Percentiles rank a stretch among this genome's conserved stretches.
Conservation (phyloP, 2,113 vertebrate genomes). For the Seriola rivoliana region DNA sequence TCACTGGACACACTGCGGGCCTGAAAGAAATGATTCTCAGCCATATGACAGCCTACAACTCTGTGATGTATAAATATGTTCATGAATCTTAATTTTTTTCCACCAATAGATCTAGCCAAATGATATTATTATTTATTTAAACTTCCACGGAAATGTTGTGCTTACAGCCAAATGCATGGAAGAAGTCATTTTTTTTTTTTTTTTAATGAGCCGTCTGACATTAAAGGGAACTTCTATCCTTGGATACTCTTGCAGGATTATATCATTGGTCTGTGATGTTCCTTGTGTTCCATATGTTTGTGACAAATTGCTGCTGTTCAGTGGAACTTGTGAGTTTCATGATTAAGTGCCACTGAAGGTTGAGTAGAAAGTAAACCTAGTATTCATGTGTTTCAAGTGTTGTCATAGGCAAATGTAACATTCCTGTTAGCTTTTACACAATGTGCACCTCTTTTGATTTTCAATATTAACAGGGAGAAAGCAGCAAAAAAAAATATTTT, state of each 20-base stretch:
- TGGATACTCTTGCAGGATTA: slow-evolving; percentile 2
- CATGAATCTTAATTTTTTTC: slow-evolving; percentile 45
- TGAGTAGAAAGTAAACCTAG: not conserved
- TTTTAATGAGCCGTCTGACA: slow-evolving; percentile 38
- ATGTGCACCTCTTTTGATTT: not conserved
- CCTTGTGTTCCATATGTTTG: slow-evolving; percentile 2
- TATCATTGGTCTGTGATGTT: slow-evolving; percentile 26
- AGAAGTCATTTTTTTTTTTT: slow-evolving; percentile 32
- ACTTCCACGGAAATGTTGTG: slow-evolving; percentile 36
- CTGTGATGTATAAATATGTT: slow-evolving; percentile 52
- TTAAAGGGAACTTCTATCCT: slow-evolving; percentile 17
- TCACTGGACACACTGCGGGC: slow-evolving; percentile 58
- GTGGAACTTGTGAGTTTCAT: not conserved
- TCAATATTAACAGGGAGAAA: not conserved
- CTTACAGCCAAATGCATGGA: slow-evolving; percentile 35
- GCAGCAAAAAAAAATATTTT: not conserved
- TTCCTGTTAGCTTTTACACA: not conserved
- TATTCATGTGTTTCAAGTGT: not conserved
- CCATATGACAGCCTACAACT: slow-evolving; percentile 57
- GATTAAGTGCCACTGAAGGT: not conserved
- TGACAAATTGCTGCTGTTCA: not conserved
- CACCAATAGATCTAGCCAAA: slow-evolving; percentile 28
- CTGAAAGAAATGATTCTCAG: slow-evolving; percentile 46
- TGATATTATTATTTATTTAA: slow-evolving; percentile 46
- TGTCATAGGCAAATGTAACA: not conserved